Base-by-base conservation (phyloP, 2,888 invertebrate species). In the Imbricaverruca yamaguchii region DNA sequence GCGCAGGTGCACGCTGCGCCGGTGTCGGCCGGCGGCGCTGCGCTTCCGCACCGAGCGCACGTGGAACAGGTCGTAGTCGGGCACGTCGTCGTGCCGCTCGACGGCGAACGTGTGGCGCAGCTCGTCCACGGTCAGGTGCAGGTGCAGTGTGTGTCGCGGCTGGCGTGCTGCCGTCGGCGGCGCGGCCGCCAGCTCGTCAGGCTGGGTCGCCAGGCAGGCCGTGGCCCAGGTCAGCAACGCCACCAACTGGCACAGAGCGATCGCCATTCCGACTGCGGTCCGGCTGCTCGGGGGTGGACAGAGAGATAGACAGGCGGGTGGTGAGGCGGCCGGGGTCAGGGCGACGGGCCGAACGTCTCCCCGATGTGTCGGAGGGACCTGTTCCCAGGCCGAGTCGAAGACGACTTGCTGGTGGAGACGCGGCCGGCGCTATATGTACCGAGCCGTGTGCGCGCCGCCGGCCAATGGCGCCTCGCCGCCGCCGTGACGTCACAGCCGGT, bases 121-220 rank as follows among this genome's bases (percentile, higher is more conserved):
- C 79, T 79, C 57, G n/a, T 79, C 57, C 12, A 57, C 57, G 13
- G 79, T 15, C n/a, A 79, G 56, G 56, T 79, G 79, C 15, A 79
- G 18, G 23, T 79, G 79, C 57, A 79, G 74, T 21, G 53, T 74
- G 74, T 74, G 74, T 21, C 55, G 74, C 53, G 69, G 69, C 2
- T 39, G 39, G 39, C 39, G 39, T 39, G 39, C 39, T 83, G 84
- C 84, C 82, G 56, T 83, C 81, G 39, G 23, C 15, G 39, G 15
- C 39, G 69, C 69, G 39, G 69, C 69, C 39, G 39, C 15, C 53
- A 69, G 69, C 69, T 69, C 69, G 69, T 39, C 39, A 3, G 69
- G 7, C 4, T 7, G 13, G 11, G 69, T 25, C 69, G 69, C 69
- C 69, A 25, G 69, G 69, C 25, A 6, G 69, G 69, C 69, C 39